Evolutionary conservation across 2,888 invertebrate species (phyloP).

Genomic region (Cantharis lateralis): DNA sequence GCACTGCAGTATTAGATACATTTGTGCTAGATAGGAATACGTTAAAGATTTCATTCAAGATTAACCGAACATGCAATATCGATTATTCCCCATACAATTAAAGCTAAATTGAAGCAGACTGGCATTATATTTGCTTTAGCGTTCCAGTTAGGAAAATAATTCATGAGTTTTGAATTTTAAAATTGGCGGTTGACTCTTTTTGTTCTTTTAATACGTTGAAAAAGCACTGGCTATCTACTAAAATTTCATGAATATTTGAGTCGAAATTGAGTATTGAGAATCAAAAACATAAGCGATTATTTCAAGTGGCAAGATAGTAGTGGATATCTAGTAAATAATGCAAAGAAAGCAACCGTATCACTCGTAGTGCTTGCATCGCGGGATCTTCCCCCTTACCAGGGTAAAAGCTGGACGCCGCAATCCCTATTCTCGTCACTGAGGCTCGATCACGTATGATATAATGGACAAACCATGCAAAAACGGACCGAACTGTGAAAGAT

Average conservation of each 20-base stretch:
- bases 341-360: slow-evolving; percentile 52
- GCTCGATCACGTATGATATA: slow-evolving; percentile 52
- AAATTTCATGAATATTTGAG: slow-evolving; percentile 9
- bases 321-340: slow-evolving; percentile 50
- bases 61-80: slow-evolving; percentile 22
- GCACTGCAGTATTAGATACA: slow-evolving; percentile 20
- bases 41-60: slow-evolving; percentile 27
- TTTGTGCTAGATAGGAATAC: slow-evolving; percentile 10
- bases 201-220: neutral
- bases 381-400: slow-evolving; percentile 31
- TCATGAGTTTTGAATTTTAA: neutral
- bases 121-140: slow-evolving; percentile 20
- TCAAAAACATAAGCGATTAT: slow-evolving; percentile 36
- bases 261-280: slow-evolving; percentile 8
- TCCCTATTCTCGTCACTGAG: slow-evolving; percentile 30
- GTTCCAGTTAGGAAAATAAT: slow-evolving; percentile 6
- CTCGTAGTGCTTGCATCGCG: slow-evolving; percentile 44
- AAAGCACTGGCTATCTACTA: neutral
- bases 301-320: slow-evolving; percentile 30
- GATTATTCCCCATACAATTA: slow-evolving; percentile 28
- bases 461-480: slow-evolving; percentile 54
- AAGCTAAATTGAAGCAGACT: slow-evolving; percentile 21
- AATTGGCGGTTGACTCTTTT: neutral
- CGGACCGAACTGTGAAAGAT: slow-evolving; percentile 51
- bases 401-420: slow-evolving; percentile 18